phyloP scores from a whole-genome alignment of 2,113 vertebrate genomes.

The Aptenodytes forsteri region DNA sequence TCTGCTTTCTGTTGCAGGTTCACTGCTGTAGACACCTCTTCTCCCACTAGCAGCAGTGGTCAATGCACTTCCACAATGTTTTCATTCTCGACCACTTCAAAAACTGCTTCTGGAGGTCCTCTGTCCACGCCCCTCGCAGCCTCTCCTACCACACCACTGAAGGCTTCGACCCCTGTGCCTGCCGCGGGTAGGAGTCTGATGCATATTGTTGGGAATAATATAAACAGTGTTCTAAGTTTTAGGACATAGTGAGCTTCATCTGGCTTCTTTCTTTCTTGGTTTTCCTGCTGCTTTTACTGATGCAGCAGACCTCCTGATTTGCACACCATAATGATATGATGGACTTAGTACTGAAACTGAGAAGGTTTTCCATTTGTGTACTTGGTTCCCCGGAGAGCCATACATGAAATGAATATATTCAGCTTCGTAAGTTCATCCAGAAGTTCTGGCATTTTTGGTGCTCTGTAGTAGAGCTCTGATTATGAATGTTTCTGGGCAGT shows the following conservation, averaged over 20 bases:
- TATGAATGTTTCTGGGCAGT: background rate
- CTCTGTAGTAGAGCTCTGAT: background rate
- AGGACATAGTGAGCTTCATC: background rate
- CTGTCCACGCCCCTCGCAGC: background rate
- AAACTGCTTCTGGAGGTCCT: constrained; percentile 56
- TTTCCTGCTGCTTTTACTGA: background rate
- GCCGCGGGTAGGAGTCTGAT: constrained; percentile 46
- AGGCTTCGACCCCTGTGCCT: constrained; percentile 30
- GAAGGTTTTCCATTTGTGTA: background rate
- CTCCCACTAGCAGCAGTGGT: constrained; percentile 22
- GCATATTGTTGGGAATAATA: background rate
- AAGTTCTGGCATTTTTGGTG: background rate
- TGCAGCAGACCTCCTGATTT: background rate
- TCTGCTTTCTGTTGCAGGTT: constrained; percentile 75
- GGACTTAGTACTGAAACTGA: background rate
- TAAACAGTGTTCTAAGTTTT: background rate
- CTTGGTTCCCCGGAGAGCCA: background rate
- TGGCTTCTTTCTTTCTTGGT: background rate
- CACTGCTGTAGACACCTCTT: constrained; percentile 67
- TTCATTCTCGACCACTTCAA: constrained; percentile 77
- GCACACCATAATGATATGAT: background rate
- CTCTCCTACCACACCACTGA: constrained; percentile 4
- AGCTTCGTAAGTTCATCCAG: background rate
- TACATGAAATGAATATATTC: background rate
- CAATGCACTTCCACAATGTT: constrained; percentile 46